A percentile compares a stretch with the other conserved stretches of the same genome.
Evolutionary conservation across 2,797 vertebrate species (phyloP).

Genomic region (Eulemur coronatus): DNA sequence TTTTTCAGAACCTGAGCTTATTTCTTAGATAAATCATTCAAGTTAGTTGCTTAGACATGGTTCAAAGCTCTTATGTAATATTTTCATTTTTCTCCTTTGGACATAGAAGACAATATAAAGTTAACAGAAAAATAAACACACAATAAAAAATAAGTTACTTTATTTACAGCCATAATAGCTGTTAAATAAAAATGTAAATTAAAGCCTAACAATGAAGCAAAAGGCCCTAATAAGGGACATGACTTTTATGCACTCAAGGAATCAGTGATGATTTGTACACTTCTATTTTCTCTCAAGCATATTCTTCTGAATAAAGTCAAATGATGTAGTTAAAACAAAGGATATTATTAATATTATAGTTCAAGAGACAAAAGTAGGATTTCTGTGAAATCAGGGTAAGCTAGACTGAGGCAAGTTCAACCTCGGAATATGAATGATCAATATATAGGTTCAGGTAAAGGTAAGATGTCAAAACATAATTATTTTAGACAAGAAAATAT

Average conservation of each 20-base stretch:
- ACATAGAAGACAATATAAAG: background rate
- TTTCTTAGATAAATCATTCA: background rate
- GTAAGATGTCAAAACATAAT: background rate
- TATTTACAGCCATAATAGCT: background rate
- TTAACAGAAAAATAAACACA: background rate
- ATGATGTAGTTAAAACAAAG: background rate
- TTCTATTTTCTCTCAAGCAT: background rate
- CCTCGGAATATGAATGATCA: background rate
- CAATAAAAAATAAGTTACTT: background rate
- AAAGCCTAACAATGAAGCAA: background rate
- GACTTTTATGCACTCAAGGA: background rate
- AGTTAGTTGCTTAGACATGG: background rate
- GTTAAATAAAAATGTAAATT: background rate
- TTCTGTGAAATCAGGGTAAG: background rate
- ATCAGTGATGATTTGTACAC: background rate
- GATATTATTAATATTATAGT: background rate
- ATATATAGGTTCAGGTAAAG: background rate
- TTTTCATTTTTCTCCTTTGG: background rate
- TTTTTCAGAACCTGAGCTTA: background rate
- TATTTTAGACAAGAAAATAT: background rate
- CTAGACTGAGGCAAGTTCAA: background rate
- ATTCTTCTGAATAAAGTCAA: background rate
- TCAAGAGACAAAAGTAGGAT: background rate
- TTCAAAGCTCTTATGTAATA: background rate
- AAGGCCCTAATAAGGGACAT: background rate